Base-by-base conservation (phyloP, 2,888 invertebrate genomes). In the Xylota segnis region DNA sequence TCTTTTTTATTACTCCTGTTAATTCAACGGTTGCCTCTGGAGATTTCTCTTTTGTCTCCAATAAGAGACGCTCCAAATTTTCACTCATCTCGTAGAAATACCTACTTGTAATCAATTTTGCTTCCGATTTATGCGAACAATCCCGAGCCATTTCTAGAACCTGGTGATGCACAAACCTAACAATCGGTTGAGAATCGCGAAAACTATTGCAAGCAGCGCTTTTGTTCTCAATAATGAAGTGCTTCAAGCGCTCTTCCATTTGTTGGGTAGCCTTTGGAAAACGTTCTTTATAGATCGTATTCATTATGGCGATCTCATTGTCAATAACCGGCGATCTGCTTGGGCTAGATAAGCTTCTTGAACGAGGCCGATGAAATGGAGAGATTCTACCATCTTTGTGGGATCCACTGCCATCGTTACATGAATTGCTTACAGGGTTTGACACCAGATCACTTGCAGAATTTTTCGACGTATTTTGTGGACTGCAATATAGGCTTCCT, bases 71-170 rank as follows among this genome's bases (percentile, higher is more conserved):
- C 92, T 99, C 99, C 89, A 99, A 93, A 92, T 98, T 99, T 91
- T 99, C 99, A 7, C 98, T 98, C 96, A 99, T 97, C 92, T 99
- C 99, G 92, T 98, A 99, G 93, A 99, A 99, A 92, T 99, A 99
- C 83, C 96, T 95, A 90, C 98, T 97, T 23, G 99, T 98, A 87
- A 99, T 97, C 87, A 98, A 94, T 91, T 99, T 98, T 70, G 98
- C 97, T 90, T 97, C 96, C 0, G 99, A 98, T 92, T 99, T 99
- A 92, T 97, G 96, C 54, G 99, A 93, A 91, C 99, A 99, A 92
- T 99, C 99, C 50, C 98, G 94, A 0, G 98, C 98, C 95, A 99
- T 97, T 93, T 99, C 98, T 87, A 99, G 93, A 14, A 97, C 96
- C 94, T 95, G 94, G 94, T 98, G 97, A 92, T 98, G 98, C 14